A percentile compares a stretch with the other conserved stretches of the same genome.
Conservation (phyloP, 2,888 invertebrate species). For the Ormyrus rosae region DNA sequence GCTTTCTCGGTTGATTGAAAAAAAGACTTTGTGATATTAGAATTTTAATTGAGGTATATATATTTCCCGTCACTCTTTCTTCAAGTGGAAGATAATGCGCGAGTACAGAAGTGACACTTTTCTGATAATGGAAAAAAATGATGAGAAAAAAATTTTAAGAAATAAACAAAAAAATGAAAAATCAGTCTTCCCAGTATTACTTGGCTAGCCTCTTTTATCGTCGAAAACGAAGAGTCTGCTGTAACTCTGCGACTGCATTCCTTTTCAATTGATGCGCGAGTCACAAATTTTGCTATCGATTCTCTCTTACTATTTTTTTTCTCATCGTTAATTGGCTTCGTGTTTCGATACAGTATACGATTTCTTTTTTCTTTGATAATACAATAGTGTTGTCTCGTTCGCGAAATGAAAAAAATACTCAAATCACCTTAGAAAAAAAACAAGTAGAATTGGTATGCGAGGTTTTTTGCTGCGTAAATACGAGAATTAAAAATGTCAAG, state of each 20-base stretch:
- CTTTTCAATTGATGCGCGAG: conserved; percentile 39
- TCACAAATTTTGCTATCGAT: conserved; percentile 30
- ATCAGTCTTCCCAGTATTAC: conserved; percentile 62
- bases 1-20: conserved; percentile 50
- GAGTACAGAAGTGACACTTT: conserved; percentile 46
- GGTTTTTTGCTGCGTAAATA: conserved; percentile 6
- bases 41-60: conserved; percentile 56
- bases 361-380: background rate
- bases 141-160: conserved; percentile 49
- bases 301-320: conserved; percentile 2
- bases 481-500: conserved; percentile 18
- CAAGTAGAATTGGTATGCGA: conserved; percentile 3
- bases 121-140: conserved; percentile 50
- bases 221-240: conserved; percentile 40
- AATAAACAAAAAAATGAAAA: conserved; percentile 20
- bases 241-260: conserved; percentile 45
- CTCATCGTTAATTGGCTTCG: conserved; percentile 9
- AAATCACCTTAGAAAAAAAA: conserved; percentile 1
- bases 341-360: background rate
- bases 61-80: conserved; percentile 51
- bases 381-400: background rate
- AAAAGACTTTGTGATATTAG: conserved; percentile 60
- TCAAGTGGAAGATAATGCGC: conserved; percentile 50
- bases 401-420: background rate
- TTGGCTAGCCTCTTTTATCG: conserved; percentile 44